A percentile compares a stretch with the other conserved stretches of the same genome.
Evolutionary conservation across 2,797 vertebrate species (phyloP).

Genomic region (Phyllotis vaccarum): DNA sequence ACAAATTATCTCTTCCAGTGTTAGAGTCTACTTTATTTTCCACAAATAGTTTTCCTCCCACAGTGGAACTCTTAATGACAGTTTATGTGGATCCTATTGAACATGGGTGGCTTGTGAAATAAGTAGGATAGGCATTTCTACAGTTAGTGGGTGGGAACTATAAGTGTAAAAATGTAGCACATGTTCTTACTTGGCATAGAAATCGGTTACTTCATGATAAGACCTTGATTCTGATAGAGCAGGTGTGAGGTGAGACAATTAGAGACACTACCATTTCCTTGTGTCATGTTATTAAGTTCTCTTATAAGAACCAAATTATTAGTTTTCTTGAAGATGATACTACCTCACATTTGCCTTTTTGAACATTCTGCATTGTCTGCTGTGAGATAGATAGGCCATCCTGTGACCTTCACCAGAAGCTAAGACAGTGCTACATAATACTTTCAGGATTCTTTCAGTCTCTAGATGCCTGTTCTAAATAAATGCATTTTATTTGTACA

Average conservation of each 20-base stretch:
- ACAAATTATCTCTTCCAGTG: neutral
- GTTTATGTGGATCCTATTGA: neutral
- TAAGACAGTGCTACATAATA: neutral
- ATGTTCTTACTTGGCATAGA: neutral
- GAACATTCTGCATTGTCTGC: neutral
- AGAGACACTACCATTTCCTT: neutral
- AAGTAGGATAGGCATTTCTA: neutral
- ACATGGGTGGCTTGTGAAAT: neutral
- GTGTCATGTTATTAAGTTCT: neutral
- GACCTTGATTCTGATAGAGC: neutral
- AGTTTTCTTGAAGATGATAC: neutral
- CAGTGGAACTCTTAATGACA: neutral
- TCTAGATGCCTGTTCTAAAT: neutral
- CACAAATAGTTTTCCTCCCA: neutral
- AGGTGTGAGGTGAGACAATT: neutral
- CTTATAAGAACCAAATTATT: neutral
- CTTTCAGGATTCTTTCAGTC: neutral
- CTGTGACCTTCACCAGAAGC: neutral
- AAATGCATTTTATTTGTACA: neutral
- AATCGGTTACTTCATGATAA: neutral
- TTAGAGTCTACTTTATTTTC: neutral
- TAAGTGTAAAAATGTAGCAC: neutral
- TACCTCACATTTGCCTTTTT: neutral
- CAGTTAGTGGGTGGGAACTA: no score
- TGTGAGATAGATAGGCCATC: neutral